Conservation (phyloP, 2,113 vertebrate genomes). For the Melospiza melodia region DNA sequence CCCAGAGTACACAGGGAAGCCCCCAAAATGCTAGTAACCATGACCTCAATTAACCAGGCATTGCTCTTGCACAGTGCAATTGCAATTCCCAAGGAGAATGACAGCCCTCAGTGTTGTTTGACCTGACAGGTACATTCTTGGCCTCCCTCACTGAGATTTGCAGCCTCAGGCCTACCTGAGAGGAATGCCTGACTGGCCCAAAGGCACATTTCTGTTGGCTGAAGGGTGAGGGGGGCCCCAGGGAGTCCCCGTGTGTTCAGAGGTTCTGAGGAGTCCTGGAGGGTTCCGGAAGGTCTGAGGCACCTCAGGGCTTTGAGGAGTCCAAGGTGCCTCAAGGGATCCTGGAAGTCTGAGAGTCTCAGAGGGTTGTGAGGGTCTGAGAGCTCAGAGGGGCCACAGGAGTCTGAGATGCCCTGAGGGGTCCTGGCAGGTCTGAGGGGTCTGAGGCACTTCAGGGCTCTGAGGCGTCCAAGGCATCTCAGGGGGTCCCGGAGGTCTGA, state of each 20-base stretch:
- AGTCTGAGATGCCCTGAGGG: too few species aligned
- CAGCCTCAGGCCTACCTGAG: accelerated
- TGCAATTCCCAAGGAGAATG: accelerated
- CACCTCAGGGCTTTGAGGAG: not conserved
- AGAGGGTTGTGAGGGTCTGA: not conserved
- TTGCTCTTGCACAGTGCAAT: not conserved
- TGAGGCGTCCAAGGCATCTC: not conserved
- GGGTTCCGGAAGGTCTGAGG: not conserved
- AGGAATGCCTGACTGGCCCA: accelerated
- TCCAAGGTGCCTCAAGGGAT: too few species aligned
- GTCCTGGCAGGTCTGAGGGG: too few species aligned
- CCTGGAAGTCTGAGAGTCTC: not conserved
- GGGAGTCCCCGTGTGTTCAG: accelerated
- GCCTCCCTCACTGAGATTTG: too few species aligned
- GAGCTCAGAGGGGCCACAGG: too few species aligned
- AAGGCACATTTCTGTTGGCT: not conserved
- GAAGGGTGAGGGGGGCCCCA: accelerated
- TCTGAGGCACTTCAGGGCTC: too few species aligned
- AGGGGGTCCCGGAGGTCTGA: too few species aligned
- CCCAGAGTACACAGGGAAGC: accelerated
- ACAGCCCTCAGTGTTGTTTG: not conserved
- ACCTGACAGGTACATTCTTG: accelerated
- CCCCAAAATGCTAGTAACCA: not conserved
- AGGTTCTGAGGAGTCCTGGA: not conserved
- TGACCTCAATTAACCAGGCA: accelerated